Evolutionary conservation across 2,797 vertebrate species (phyloP), one percentile per base, ranked within the genome.

Genomic region (Myotis findleyi): DNA sequence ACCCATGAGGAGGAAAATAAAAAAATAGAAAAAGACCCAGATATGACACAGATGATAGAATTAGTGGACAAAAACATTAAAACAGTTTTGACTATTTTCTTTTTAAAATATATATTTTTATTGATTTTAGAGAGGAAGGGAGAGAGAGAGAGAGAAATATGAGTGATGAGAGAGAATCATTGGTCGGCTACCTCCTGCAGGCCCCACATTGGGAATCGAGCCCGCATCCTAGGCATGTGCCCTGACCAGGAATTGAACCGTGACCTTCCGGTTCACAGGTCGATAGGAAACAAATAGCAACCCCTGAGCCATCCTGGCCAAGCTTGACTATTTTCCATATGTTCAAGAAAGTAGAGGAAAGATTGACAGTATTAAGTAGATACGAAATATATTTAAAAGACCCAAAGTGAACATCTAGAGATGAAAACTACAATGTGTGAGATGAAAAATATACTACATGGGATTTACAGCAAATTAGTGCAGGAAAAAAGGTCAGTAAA

Each of bases 11-110:
- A 85, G 30, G 62, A 55, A 93, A 88, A 80, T 71, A 23, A 75
- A 7, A 64, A 75, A 87, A 27, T 57, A 71, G 66, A 33, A 87
- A 75, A 49, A 87, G 75, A 85, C 55, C 16, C 72, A 90, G 76
- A 84, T 55, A 38, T 93, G 73, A 62, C 47, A 81, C 7, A 91
- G 38, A 25, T 85, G 66, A 82, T 93, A 69, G 57, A 88, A 68
- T 87, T 68, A 93, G 64, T 64, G 36, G 47, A 91, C 5, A 20
- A 55, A 94, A n/a, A 81, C 33, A 55, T 81, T 51, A 73, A 79
- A 77, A 64, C 33, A 36, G 20, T 64, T 92, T 27, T 30, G 47
- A 27, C 64, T 89, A 38, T 44, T 64, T 33, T 33, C 33, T 33
- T 33, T 57, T 57, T 57, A 25, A 57, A 57, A 57, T 47, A 4